Base-by-base conservation (phyloP, 2,888 invertebrate genomes). In the Uloborus plumipes region DNA sequence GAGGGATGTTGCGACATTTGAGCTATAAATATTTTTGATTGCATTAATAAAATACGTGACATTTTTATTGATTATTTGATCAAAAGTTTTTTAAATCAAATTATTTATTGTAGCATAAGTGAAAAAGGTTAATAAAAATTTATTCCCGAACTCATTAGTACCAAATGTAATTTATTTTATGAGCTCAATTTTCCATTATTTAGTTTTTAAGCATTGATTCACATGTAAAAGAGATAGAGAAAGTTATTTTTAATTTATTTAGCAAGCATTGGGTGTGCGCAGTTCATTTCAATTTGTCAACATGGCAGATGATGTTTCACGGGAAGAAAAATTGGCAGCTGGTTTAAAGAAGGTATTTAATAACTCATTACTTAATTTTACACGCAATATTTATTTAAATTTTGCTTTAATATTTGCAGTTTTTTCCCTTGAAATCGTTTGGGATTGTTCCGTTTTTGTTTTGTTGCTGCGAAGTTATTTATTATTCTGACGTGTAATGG, bases 281-380 rank as follows among this genome's bases (percentile, higher is more conserved):
- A 62, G 55, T 70, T 39, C 39, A 39, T 31, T 31, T 31, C 31
- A 31, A 31, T 67, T 72, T 84, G 84, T 84, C 84, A 84, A 84
- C 76, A 84, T 84, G 84, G 80, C 84, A 77, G 84, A 84, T 67
- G 67, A 50, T 51, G 49, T 72, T 20, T 74, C 70, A 59, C 66
- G 84, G 58, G 70, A 84, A 47, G 81, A 81, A 65, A 80, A 77
- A 50, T 74, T 84, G 22, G 84, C 84, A 72, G 84, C 84, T 81
- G 84, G 84, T 55, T 65, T 84, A 71, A 81, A 81, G 73, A 84
- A 81, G 76, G 84, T 84, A 84, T 70, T 55, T 49, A 39, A 31
- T 55, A 31, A 31, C 7, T 2, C 7, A 31, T 31, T 4, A 31
- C 31, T 31, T 31, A 31, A 31, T 31, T 31, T 31, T 7, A 7